These are phyloP conservation scores for Haliclona indistincta DNA, from an alignment of 37 sponge, comb jelly and placozoan species.

Conservation along the genomic window DNA sequence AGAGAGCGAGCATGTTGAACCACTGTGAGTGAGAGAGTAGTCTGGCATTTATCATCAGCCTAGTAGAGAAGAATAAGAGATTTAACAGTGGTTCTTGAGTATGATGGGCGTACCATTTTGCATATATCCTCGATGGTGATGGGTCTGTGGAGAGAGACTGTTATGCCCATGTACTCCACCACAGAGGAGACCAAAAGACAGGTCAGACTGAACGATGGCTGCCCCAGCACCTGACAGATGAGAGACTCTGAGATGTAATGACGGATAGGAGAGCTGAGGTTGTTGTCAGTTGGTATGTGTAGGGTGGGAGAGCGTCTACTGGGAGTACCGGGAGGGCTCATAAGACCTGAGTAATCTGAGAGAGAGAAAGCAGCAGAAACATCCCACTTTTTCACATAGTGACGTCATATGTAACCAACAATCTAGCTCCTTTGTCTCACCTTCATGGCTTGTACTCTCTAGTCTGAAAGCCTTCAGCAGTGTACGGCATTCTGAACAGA, in stretches of 20 bases:
- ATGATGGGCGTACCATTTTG: constrained; percentile 61
- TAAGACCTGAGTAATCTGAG: constrained; percentile 3
- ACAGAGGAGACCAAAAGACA: constrained; percentile 56
- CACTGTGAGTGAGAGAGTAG: constrained; percentile 18
- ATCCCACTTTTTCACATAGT: too few relatives aligned
- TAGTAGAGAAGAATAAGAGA: constrained; percentile 7
- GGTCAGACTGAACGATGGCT: constrained; percentile 73
- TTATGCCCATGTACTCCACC: constrained; percentile 50
- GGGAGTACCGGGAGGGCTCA: constrained; percentile 53
- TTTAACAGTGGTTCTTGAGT: too few relatives aligned
- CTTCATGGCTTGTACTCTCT: constrained; percentile 32
- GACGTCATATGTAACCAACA: too few relatives aligned
- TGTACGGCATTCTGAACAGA: constrained; percentile 66
- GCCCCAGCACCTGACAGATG: constrained; percentile 72
- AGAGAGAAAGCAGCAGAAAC: too few relatives aligned
- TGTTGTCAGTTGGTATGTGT: constrained; percentile 64
- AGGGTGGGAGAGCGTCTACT: constrained; percentile 3
- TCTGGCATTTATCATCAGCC: constrained; percentile 77
- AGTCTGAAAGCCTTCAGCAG: constrained; percentile 57
- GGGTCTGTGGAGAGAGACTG: constrained; percentile 20
- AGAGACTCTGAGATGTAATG: constrained; percentile 81
- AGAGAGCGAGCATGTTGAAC: constrained; percentile 70
- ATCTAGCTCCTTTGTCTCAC: constrained; percentile 17
- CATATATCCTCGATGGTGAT: constrained; percentile 70
- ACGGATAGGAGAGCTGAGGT: constrained; percentile 60